These are phyloP conservation scores for Setipinna tenuifilis DNA, from an alignment of 2,797 vertebrate genomes.

Conservation along the genomic window DNA sequence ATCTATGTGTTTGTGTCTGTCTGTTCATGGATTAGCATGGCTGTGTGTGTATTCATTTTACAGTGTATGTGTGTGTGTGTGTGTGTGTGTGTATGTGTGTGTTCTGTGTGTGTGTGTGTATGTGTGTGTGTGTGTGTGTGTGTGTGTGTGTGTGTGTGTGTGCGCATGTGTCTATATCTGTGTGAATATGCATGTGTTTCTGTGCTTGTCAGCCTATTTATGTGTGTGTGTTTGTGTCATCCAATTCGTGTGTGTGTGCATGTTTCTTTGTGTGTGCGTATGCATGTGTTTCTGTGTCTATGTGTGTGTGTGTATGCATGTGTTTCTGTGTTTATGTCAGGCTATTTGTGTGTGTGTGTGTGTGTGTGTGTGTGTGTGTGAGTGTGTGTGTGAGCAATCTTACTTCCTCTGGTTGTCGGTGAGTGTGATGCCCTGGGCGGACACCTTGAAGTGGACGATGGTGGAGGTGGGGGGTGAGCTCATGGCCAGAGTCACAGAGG, in stretches of 20 bases:
- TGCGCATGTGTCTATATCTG: background rate
- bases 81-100: background rate
- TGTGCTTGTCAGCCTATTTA: background rate
- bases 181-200: background rate
- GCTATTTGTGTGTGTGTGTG: background rate
- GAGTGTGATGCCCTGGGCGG: constrained; percentile 93
- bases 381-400: constrained; percentile 57
- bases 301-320: background rate
- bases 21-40: background rate
- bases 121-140: background rate
- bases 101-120: background rate
- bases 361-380: constrained; percentile 23
- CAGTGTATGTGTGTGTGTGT: background rate
- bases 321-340: background rate
- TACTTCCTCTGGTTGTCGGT: constrained; percentile 98
- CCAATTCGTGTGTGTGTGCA: background rate
- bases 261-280: background rate
- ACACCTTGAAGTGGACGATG: constrained; percentile 96
- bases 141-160: background rate
- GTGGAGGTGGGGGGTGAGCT: constrained; percentile 85
- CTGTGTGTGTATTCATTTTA: background rate
- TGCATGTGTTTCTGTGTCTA: background rate
- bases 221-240: background rate
- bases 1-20: too few species aligned
- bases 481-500: constrained; percentile 78